A percentile compares a stretch with the other conserved stretches of the same genome.
These are phyloP conservation scores for Ischnura elegans DNA, from an alignment of 2,888 invertebrate species.

Conservation along the genomic window DNA sequence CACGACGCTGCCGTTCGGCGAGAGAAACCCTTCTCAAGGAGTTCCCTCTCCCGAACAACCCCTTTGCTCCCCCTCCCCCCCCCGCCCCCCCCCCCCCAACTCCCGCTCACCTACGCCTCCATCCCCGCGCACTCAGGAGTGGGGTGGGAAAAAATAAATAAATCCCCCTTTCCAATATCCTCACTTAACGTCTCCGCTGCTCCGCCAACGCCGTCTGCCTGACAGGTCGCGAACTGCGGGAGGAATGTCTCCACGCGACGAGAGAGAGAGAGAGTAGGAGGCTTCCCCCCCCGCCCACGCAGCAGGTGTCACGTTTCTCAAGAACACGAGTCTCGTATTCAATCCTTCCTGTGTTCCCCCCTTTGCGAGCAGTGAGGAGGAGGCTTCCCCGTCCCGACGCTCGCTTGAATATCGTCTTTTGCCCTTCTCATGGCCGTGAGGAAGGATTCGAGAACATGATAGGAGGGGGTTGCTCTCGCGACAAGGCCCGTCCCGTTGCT, in stretches of 20 bases:
- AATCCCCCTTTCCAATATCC: conserved; percentile 29
- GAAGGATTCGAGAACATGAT: background rate
- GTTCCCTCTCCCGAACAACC: no score
- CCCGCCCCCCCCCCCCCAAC: background rate
- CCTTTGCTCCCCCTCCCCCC: background rate
- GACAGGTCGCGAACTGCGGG: conserved; percentile 44
- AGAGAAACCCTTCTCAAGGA: no score
- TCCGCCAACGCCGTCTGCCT: background rate
- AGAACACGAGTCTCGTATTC: background rate
- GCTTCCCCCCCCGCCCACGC: background rate
- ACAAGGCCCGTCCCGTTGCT: background rate
- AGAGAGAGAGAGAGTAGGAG: background rate
- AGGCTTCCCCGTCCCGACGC: no score
- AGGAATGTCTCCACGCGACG: background rate
- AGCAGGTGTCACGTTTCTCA: conserved; percentile 54
- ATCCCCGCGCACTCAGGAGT: background rate
- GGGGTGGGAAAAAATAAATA: background rate
- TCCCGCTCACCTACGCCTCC: background rate
- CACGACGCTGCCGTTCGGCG: no score
- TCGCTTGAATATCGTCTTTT: background rate
- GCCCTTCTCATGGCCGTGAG: background rate
- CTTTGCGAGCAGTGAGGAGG: conserved; percentile 11
- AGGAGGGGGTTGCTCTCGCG: background rate
- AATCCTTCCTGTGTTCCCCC: background rate
- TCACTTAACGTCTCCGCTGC: conserved; percentile 49